Conservation (phyloP, 2,888 invertebrate genomes). For the Spodoptera littoralis region DNA sequence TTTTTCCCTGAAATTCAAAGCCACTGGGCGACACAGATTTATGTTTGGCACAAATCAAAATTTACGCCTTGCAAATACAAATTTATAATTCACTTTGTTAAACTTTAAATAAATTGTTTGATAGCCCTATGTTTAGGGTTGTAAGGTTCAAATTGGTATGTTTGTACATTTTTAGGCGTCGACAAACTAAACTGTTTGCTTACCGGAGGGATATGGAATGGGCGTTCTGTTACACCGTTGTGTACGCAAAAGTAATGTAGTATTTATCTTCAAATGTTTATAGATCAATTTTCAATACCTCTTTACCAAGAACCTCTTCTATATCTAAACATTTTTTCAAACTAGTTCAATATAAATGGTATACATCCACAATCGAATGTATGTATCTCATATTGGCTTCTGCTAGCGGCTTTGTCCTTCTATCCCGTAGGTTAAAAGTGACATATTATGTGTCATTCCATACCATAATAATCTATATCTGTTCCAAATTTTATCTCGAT, state of each 20-base stretch:
- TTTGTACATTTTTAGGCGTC: slow-evolving; percentile 52
- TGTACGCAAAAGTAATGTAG: slow-evolving; percentile 13
- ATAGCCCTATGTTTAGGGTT: slow-evolving; percentile 9
- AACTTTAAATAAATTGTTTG: slow-evolving; percentile 33
- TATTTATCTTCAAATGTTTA: slow-evolving; percentile 2
- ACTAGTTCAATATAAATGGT: too few species aligned
- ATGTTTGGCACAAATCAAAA: slow-evolving; percentile 66
- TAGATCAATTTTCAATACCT: too few species aligned
- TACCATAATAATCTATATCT: too few species aligned
- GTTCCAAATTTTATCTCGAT: too few species aligned
- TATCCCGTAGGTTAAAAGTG: too few species aligned
- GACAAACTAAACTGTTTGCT: slow-evolving; percentile 63
- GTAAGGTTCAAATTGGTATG: slow-evolving; percentile 45
- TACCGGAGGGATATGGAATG: slow-evolving; percentile 59
- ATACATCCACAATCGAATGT: too few species aligned
- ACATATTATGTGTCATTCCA: too few species aligned
- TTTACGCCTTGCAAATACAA: slow-evolving; percentile 59
- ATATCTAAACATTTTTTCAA: too few species aligned
- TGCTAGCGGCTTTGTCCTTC: too few species aligned
- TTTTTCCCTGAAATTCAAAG: slow-evolving; percentile 59
- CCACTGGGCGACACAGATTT: slow-evolving; percentile 58
- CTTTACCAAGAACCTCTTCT: too few species aligned
- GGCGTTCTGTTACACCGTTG: slow-evolving; percentile 54
- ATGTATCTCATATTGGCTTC: too few species aligned
- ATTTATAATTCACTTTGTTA: slow-evolving; percentile 43